Evolutionary conservation across 2,888 invertebrate species (phyloP), one percentile per base, ranked within the genome.

Genomic region (Aphrophora alni): DNA sequence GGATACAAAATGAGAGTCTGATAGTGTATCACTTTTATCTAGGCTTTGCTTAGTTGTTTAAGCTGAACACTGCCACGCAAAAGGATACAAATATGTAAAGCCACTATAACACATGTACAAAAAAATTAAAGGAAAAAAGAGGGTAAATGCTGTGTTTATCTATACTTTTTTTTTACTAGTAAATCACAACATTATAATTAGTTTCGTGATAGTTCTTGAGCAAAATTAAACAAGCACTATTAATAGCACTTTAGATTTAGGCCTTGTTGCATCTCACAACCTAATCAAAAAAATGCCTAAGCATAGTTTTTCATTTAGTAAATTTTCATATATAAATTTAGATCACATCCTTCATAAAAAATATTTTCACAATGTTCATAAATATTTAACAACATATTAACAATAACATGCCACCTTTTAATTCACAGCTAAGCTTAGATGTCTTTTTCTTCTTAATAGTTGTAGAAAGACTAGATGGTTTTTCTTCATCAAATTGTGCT

Each of bases 301-400:
- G 59, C 10, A 44, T 14, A 59, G 59, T 59, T 59, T 59, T 59
- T 59, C 2, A 21, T 21, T 44, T 44, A 44, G 12, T 59, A 21
- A 21, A 59, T 21, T 59, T 59, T 21, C n/a, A 59, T 14, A 59
- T 21, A 1, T 59, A 59, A 59, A 59, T 59, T 59, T 59, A n/a
- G 59, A 59, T 59, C 59, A 59, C 59, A 59, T 59, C n/a, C 21
- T 59, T 59, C n/a, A 59, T 59, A 59, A 59, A n/a, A 59, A 59
- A 59, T 59, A 59, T 59, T 59, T 59, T 21, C 5, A 59, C n/a
- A 59, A 59, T 59, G 59, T 59, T 59, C 59, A 14, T 59, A 21
- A 59, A 59, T 21, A 59, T 59, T 59, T 59, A 59, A 59, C 59
- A 59, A 59, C 59, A 59, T 21, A 59, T 59, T 59, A 59, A 59